phyloP scores from a whole-genome alignment of 1,140 invertebrate genomes.

The Drosophila pseudoobscura region DNA sequence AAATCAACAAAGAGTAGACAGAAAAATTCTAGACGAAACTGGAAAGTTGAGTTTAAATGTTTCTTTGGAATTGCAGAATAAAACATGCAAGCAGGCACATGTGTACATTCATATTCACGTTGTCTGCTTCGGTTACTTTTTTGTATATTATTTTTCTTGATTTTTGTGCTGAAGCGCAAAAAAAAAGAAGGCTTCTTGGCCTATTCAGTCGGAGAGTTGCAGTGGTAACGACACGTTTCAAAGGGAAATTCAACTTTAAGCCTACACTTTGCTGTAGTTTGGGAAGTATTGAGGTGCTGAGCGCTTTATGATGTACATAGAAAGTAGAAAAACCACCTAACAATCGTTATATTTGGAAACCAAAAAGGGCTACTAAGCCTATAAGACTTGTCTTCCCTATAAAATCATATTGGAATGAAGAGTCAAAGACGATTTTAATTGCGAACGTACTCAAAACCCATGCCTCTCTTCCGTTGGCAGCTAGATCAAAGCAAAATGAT shows the following conservation, averaged over 20 bases:
- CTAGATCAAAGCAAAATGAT: constrained; percentile 58
- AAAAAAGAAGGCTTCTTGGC: constrained; percentile 34
- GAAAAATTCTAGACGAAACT: constrained; percentile 38
- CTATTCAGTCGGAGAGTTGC: constrained; percentile 29
- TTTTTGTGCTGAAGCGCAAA: constrained; percentile 9
- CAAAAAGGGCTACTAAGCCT: neutral
- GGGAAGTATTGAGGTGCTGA: constrained; percentile 7
- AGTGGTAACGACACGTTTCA: constrained; percentile 40
- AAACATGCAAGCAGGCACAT: constrained; percentile 38
- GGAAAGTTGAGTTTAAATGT: constrained; percentile 47
- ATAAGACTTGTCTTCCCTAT: neutral
- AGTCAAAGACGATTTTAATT: neutral
- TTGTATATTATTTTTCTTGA: constrained; percentile 14
- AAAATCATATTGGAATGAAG: neutral
- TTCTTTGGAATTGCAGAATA: constrained; percentile 40
- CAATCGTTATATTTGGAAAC: neutral
- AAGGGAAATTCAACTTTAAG: constrained; percentile 19
- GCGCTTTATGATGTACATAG: neutral
- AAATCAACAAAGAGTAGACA: constrained; percentile 29
- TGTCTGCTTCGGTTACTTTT: constrained; percentile 24
- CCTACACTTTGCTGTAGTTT: constrained; percentile 6
- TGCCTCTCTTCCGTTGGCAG: neutral
- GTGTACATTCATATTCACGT: constrained; percentile 20
- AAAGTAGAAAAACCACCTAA: neutral
- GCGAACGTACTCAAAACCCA: neutral